Conservation (phyloP, 2,113 vertebrate species). For the Lasiurus cinereus region DNA sequence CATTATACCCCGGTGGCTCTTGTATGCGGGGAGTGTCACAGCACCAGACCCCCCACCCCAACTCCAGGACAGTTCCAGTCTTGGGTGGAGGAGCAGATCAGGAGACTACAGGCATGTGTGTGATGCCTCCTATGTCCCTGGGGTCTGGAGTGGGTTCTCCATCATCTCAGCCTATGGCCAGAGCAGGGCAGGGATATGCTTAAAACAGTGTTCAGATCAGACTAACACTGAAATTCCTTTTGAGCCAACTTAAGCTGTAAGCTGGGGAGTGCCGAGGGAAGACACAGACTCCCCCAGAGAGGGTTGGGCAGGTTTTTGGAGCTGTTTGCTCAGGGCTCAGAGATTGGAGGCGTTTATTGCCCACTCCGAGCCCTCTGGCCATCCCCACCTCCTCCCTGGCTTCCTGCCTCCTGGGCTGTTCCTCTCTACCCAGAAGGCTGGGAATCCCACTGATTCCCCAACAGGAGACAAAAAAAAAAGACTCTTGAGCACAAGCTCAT, state of each 20-base stretch:
- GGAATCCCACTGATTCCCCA: not conserved
- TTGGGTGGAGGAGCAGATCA: not conserved
- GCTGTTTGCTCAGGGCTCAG: not conserved
- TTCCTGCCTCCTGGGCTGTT: conserved; percentile 22
- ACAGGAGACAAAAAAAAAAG: not conserved
- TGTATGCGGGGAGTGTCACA: not conserved
- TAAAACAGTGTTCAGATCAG: not conserved
- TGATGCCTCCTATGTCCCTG: not conserved
- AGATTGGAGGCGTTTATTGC: not conserved
- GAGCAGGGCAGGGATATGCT: not conserved
- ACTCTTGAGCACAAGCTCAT: not conserved
- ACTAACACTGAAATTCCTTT: not conserved
- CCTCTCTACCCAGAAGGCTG: not conserved
- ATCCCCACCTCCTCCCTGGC: not conserved
- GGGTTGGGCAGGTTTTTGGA: not conserved
- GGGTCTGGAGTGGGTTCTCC: not conserved
- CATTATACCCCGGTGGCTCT: not conserved
- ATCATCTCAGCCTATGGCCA: not conserved
- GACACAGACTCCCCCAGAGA: not conserved
- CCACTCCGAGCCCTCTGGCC: not conserved
- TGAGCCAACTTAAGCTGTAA: not conserved
- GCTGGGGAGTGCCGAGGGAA: not conserved
- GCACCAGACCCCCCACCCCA: not conserved
- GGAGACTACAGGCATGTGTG: not conserved
- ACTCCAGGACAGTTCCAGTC: not conserved